These are phyloP conservation scores for Trichechus manatus DNA, from an alignment of 2,113 vertebrate species.

Conservation along the genomic window DNA sequence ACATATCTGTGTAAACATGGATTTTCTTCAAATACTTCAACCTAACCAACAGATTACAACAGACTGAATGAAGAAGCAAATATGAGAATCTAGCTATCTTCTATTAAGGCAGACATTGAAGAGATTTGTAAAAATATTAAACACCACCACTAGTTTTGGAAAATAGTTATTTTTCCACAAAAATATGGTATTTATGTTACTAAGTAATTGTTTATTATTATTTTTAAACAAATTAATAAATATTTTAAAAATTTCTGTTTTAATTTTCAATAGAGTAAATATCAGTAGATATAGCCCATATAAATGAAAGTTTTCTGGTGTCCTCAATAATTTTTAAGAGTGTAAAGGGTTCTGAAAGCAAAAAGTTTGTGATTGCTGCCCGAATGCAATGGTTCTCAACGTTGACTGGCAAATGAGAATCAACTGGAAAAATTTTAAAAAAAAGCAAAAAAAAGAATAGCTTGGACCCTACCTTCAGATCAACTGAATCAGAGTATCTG, in stretches of 20 bases:
- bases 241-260: background rate
- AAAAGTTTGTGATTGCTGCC: too few relatives aligned
- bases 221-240: conserved; percentile 30
- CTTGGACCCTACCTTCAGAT: too few relatives aligned
- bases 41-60: background rate
- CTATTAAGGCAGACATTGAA: background rate
- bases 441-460: too few relatives aligned
- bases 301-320: background rate
- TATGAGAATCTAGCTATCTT: background rate
- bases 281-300: background rate
- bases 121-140: conserved; percentile 2
- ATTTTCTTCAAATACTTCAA: conserved; percentile 42
- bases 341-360: background rate
- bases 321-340: conserved; percentile 22
- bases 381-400: too few relatives aligned
- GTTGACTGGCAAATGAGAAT: too few relatives aligned
- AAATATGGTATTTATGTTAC: conserved; percentile 39
- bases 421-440: too few relatives aligned
- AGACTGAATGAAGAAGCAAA: background rate
- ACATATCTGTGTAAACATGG: background rate
- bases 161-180: background rate
- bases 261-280: background rate
- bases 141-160: background rate
- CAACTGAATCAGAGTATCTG: background rate
- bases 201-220: background rate